Evolutionary conservation across 2,888 invertebrate species (phyloP).

Genomic region (Alviniconcha strummeri): DNA sequence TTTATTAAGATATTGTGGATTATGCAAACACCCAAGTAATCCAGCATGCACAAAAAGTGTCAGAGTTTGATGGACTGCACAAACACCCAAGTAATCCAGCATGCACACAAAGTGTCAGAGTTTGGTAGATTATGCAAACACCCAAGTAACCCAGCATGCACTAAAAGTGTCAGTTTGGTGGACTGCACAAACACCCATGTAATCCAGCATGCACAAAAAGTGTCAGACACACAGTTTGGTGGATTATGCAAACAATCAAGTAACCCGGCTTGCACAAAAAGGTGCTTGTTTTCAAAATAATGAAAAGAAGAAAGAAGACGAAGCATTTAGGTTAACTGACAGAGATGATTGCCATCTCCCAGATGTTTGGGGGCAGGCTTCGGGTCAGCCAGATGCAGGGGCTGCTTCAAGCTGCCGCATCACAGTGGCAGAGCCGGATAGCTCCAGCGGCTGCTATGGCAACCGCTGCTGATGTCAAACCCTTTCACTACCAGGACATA

Average conservation of each 20-base stretch:
- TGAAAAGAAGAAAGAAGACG: not conserved
- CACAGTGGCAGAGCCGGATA: not conserved
- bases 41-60: too few relatives aligned
- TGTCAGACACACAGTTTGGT: too few relatives aligned
- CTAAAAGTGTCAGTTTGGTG: too few relatives aligned
- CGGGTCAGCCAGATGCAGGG: constrained; percentile 10
- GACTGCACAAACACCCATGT: too few relatives aligned
- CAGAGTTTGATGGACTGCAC: too few relatives aligned
- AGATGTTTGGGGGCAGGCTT: constrained; percentile 23
- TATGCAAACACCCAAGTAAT: too few relatives aligned
- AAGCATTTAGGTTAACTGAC: not conserved
- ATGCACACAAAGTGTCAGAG: too few relatives aligned
- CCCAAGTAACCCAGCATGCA: too few relatives aligned
- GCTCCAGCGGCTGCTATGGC: constrained; percentile 35
- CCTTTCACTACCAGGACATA: constrained; percentile 72
- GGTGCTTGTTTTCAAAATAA: not conserved
- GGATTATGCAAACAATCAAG: not conserved
- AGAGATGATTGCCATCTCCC: not conserved
- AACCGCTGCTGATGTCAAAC: constrained; percentile 61
- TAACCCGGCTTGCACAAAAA: not conserved
- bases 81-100: too few relatives aligned
- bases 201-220: too few relatives aligned
- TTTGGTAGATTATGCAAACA: too few relatives aligned
- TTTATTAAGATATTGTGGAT: too few relatives aligned
- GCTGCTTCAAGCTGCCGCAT: not conserved